Evolutionary conservation across 53 echinoderm and acorn worm species (phyloP), one percentile per base, ranked within the genome.

Genomic region (Hippasteria phrygiana): DNA sequence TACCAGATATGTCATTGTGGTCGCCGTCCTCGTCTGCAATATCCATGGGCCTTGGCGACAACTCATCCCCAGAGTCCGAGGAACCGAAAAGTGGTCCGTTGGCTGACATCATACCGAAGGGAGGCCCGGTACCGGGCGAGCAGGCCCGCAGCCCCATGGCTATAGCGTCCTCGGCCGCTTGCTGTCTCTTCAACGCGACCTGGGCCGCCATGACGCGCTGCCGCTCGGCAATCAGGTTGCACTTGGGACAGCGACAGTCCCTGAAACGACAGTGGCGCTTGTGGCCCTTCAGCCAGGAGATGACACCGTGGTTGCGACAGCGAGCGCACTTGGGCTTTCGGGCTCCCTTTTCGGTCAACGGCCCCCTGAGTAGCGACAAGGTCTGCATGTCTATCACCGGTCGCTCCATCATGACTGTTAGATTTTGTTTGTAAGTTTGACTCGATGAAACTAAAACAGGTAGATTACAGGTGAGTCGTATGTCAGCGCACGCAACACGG

Each of bases 121-220:
- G 93, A 4, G 50, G 51, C 32, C 85, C 71, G 12, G 71, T 33
- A 22, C 91, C 93, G 2, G 99, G 99, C 16, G 99, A 99, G 69
- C 96, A 96, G 1, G 99, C 96, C 73, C 99, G 54, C 22, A 99
- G 94, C 32, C 96, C 99, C 86, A 99, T 93, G 20, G 96, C 96
- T 18, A 99, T 99, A 28, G 99, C 99, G 37, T 99, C 99, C 88
- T 99, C 99, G n/a, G 99, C 99, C 6, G 99, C 99, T 41, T 99
- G 99, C 29, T 99, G 96, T 40, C 96, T 73, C 87, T 99, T 99
- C 48, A 99, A 62, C 1, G 99, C 99, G 29, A 99, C 99, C 91
- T 99, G 99, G 14, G 99, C 99, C 62, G 99, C 99, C 99, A 99
- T 99, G 28, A 99, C 99, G 56, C 99, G 91, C 92, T 99, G 99